phyloP scores from a whole-genome alignment of 2,113 vertebrate genomes.

The Phocoena sinus region DNA sequence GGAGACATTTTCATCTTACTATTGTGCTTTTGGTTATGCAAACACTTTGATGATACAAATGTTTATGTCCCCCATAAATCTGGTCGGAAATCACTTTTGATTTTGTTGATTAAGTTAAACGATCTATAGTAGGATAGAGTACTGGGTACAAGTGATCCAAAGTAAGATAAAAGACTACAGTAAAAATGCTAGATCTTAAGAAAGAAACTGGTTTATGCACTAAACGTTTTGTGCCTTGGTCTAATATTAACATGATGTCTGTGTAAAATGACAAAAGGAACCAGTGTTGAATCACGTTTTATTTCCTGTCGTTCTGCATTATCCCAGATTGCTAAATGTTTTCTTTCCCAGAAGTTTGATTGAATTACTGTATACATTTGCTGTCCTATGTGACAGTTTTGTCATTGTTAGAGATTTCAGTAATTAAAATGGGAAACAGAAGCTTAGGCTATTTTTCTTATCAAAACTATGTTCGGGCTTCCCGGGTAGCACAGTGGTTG shows the following conservation, averaged over 20 bases:
- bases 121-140: too few relatives aligned
- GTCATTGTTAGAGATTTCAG: constrained; percentile 82
- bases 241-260: constrained; percentile 81
- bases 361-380: constrained; percentile 68
- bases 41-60: constrained; percentile 62
- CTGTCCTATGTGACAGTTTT: constrained; percentile 70
- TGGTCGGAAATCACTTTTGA: constrained; percentile 74
- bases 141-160: too few relatives aligned
- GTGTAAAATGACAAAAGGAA: constrained; percentile 74
- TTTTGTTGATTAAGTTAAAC: too few relatives aligned
- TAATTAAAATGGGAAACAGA: constrained; percentile 76
- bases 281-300: constrained; percentile 72
- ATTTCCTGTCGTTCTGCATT: constrained; percentile 71
- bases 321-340: constrained; percentile 52
- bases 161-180: too few relatives aligned
- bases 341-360: constrained; percentile 64
- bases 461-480: constrained; percentile 29
- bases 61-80: constrained; percentile 57
- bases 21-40: constrained; percentile 69
- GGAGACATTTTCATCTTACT: constrained; percentile 80
- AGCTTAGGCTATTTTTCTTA: constrained; percentile 70
- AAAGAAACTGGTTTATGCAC: constrained; percentile 84
- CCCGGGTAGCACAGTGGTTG: too few relatives aligned
- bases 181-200: constrained; percentile 75
- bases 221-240: constrained; percentile 88